phyloP scores from a whole-genome alignment of 2,113 vertebrate species.

The Camelus dromedarius region DNA sequence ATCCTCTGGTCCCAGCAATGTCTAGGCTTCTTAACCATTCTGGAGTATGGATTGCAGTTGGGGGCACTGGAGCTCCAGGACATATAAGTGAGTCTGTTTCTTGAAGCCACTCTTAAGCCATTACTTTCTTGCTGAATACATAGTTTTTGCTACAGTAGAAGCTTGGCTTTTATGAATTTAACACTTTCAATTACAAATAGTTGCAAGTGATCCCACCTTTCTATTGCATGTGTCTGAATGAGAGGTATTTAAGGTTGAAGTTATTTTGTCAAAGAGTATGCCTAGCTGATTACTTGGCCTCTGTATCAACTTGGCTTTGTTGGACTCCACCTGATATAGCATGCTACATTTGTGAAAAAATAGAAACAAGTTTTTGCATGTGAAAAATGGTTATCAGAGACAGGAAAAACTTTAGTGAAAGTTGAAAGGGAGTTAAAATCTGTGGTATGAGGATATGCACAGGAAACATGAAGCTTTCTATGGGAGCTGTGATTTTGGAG shows the following conservation, averaged over 20 bases:
- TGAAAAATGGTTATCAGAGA: neutral
- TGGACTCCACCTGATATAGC: neutral
- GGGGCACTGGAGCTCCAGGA: neutral
- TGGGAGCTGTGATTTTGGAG: neutral
- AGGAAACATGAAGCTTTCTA: neutral
- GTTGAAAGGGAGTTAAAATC: neutral
- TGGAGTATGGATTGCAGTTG: neutral
- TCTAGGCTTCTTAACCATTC: neutral
- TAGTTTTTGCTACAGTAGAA: neutral
- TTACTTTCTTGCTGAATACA: neutral
- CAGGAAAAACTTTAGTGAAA: neutral
- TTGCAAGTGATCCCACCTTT: neutral
- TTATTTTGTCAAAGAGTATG: neutral
- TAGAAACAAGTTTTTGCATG: neutral
- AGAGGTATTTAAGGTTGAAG: neutral
- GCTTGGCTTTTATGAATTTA: neutral
- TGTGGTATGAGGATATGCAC: neutral
- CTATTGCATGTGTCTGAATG: neutral
- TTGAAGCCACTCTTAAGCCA: neutral
- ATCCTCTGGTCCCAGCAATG: neutral
- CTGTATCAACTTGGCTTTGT: neutral
- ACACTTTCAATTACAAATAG: neutral
- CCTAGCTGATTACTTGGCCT: neutral
- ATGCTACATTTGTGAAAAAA: neutral
- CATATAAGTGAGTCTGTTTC: neutral